A percentile compares a stretch with the other conserved stretches of the same genome.
phyloP scores from a whole-genome alignment of 2,113 vertebrate species.

The Gnathonemus longibarbis region DNA sequence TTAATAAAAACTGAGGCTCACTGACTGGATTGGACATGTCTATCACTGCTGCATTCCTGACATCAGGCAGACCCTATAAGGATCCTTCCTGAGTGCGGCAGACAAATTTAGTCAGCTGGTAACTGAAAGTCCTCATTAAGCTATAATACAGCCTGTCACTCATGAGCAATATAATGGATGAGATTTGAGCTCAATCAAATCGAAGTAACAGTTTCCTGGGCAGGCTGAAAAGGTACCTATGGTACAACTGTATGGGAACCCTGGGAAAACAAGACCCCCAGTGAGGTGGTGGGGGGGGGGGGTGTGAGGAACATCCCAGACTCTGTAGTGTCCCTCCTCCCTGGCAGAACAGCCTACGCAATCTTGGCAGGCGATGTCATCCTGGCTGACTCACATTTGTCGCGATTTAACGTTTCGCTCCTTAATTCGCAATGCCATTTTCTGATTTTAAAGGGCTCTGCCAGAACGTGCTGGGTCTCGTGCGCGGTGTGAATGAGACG shows the following conservation, averaged over 20 bases:
- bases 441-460: not conserved
- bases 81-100: slow-evolving; percentile 36
- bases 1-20: not conserved
- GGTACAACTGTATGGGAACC: slow-evolving; percentile 68
- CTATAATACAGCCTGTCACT: slow-evolving; percentile 71
- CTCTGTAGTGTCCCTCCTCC: too few species aligned
- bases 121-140: slow-evolving; percentile 74
- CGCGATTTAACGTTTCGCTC: not conserved
- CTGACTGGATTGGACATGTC: not conserved
- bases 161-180: slow-evolving; percentile 75
- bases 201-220: slow-evolving; percentile 68
- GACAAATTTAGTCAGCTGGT: slow-evolving; percentile 63
- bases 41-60: not conserved
- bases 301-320: not conserved
- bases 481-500: not conserved
- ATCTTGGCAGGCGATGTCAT: not conserved
- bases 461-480: not conserved
- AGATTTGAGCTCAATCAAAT: slow-evolving; percentile 72
- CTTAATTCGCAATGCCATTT: not conserved
- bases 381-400: not conserved
- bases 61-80: not conserved
- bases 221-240: slow-evolving; percentile 60
- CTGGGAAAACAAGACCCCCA: slow-evolving; percentile 15
- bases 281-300: not conserved
- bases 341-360: not conserved